Percentiles rank a stretch among this genome's conserved stretches.
Evolutionary conservation across 1,140 invertebrate species (phyloP).

Genomic region (Hetaerina americana): DNA sequence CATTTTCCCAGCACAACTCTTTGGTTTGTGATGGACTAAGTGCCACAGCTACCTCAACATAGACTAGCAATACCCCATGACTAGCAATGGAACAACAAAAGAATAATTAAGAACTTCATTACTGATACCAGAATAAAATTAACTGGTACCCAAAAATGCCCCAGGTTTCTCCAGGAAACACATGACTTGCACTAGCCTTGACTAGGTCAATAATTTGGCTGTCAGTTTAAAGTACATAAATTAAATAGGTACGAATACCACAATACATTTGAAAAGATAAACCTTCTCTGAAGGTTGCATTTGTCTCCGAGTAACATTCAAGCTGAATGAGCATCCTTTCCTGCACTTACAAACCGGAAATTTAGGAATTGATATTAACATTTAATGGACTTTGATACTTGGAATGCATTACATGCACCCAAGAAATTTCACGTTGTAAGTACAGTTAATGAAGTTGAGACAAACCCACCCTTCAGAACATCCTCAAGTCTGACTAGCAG

Average conservation of each 20-base stretch:
- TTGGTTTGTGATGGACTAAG: not conserved
- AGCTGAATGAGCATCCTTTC: constrained; percentile 1
- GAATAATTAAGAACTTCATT: constrained; percentile 3
- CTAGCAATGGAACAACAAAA: not conserved
- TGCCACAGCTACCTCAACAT: constrained; percentile 2
- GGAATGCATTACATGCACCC: not conserved
- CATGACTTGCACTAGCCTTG: constrained; percentile 6
- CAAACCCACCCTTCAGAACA: constrained; percentile 13
- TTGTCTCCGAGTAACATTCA: constrained; percentile 7
- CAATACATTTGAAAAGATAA: constrained; percentile 15
- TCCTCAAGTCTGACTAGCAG: constrained; percentile 7
- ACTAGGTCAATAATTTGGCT: constrained; percentile 7
- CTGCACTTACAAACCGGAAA: not conserved
- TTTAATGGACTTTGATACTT: not conserved
- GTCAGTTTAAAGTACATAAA: constrained; percentile 5
- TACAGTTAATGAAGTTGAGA: constrained; percentile 2
- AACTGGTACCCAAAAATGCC: not conserved
- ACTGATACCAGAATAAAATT: not conserved
- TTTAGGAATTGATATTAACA: not conserved
- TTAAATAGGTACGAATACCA: constrained; percentile 10
- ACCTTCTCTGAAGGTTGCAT: constrained; percentile 14
- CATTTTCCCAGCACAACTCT: not conserved
- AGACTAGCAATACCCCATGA: not conserved
- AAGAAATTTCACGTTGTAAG: not conserved
- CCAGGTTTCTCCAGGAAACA: not conserved